These are phyloP conservation scores for Glossosoma conforme DNA, from an alignment of 1,140 invertebrate species.

Conservation along the genomic window DNA sequence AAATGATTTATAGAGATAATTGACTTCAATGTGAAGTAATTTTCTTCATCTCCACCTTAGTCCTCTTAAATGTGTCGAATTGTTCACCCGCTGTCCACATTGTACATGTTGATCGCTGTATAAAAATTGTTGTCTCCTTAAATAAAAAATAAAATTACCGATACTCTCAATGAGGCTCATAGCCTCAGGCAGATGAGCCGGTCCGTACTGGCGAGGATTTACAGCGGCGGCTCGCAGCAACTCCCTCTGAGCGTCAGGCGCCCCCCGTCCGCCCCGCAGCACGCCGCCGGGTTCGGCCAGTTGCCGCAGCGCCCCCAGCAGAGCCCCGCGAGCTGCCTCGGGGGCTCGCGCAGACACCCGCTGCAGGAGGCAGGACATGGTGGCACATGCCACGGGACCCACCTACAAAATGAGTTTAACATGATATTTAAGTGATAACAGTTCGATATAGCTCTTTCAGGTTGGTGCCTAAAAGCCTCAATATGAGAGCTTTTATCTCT, in stretches of 20 bases:
- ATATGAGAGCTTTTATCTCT: neutral
- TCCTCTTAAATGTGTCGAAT: no score
- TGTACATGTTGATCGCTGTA: no score
- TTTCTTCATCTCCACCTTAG: no score
- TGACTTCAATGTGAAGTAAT: no score
- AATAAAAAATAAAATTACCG: conserved; percentile 39
- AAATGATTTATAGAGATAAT: no score
- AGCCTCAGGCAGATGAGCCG: conserved; percentile 65
- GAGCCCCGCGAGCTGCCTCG: conserved; percentile 51
- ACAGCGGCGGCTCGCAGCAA: conserved; percentile 45
- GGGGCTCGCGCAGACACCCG: conserved; percentile 67
- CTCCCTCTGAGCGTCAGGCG: conserved; percentile 75
- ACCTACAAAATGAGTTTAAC: conserved; percentile 55
- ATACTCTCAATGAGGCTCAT: conserved; percentile 72
- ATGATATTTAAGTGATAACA: neutral
- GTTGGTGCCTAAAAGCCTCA: no score
- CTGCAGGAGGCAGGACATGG: conserved; percentile 67
- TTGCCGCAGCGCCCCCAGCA: conserved; percentile 67
- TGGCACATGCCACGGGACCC: conserved; percentile 71
- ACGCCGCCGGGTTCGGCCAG: conserved; percentile 67
- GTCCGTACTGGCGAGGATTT: conserved; percentile 61
- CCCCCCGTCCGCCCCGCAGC: conserved; percentile 65
- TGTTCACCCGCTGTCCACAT: no score
- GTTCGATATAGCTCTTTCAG: no score
- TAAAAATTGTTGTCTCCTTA: neutral